Percentiles rank a stretch among this genome's conserved stretches.
Evolutionary conservation across 2,113 vertebrate species (phyloP).

Genomic region (Clarias gariepinus): DNA sequence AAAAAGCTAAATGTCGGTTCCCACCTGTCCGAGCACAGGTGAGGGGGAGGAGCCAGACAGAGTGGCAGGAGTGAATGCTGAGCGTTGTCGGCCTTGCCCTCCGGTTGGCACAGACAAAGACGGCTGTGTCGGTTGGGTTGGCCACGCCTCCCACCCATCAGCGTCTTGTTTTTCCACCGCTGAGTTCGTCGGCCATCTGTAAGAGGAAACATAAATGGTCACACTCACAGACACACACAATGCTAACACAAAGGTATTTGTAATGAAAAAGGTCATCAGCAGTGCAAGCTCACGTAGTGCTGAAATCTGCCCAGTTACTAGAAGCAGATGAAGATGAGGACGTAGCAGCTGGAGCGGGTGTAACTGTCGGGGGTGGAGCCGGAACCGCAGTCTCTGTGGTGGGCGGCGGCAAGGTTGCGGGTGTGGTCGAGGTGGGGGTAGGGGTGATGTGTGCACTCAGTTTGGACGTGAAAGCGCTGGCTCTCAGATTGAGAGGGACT

Average conservation of each 20-base stretch:
- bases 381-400: constrained; percentile 61
- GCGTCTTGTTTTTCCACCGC: constrained; percentile 78
- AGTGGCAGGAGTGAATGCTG: constrained; percentile 93
- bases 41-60: constrained; percentile 94
- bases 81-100: constrained; percentile 88
- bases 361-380: constrained; percentile 45
- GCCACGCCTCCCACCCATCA: constrained; percentile 95
- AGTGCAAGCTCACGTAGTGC: constrained; percentile 84
- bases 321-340: constrained; percentile 72
- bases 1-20: not conserved
- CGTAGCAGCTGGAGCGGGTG: constrained; percentile 58
- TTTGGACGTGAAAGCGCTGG: constrained; percentile 72
- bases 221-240: not conserved
- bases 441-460: constrained; percentile 72
- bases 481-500: constrained; percentile 77
- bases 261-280: not conserved
- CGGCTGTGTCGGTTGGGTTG: constrained; percentile 79
- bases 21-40: constrained; percentile 93
- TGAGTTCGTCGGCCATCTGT: constrained; percentile 88
- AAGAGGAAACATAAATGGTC: not conserved
- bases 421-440: constrained; percentile 48
- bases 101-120: constrained; percentile 88
- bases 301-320: constrained; percentile 99
- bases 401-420: constrained; percentile 64
- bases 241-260: not conserved